Evolutionary conservation across 2,797 vertebrate species (phyloP).

Genomic region (Trematomus bernacchii): DNA sequence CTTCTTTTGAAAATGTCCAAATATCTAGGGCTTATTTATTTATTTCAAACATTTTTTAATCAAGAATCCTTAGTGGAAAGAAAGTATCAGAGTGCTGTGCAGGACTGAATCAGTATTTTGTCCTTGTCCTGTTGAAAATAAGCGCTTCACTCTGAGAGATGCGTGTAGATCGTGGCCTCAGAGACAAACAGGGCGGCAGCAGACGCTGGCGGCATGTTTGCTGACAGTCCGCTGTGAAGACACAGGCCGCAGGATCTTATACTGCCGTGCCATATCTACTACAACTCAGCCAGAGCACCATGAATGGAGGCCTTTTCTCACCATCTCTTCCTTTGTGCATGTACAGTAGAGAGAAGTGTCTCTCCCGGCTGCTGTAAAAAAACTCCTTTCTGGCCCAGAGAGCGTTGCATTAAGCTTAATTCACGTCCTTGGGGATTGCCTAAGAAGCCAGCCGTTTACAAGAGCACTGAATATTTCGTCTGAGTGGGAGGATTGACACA

Average conservation of each 20-base stretch:
- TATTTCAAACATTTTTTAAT: not conserved
- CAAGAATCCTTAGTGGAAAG: not conserved
- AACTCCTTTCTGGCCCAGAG: constrained; percentile 26
- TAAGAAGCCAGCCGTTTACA: constrained; percentile 9
- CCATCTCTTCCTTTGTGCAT: constrained; percentile 15
- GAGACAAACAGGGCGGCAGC: constrained; percentile 69
- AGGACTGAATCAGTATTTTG: constrained; percentile 17
- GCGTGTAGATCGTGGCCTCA: constrained; percentile 52
- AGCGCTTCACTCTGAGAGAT: constrained; percentile 39
- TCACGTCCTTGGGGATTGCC: not conserved
- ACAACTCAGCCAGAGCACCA: constrained; percentile 53
- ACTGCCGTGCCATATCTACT: constrained; percentile 70
- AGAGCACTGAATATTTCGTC: constrained; percentile 36
- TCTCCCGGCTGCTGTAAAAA: constrained; percentile 14
- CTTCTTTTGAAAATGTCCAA: constrained; percentile 4
- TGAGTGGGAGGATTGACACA: constrained; percentile 42
- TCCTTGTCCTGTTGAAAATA: constrained; percentile 22
- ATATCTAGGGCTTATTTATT: not conserved
- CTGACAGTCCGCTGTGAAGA: constrained; percentile 84
- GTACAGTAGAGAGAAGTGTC: constrained; percentile 10
- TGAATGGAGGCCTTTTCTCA: constrained; percentile 72
- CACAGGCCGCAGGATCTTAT: constrained; percentile 73
- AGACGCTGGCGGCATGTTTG: constrained; percentile 75
- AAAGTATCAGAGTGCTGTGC: not conserved
- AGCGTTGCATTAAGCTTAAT: constrained; percentile 23